Percentiles rank a stretch among this genome's conserved stretches.
phyloP scores from a whole-genome alignment of 2,888 invertebrate genomes.

The Mythimna impura region DNA sequence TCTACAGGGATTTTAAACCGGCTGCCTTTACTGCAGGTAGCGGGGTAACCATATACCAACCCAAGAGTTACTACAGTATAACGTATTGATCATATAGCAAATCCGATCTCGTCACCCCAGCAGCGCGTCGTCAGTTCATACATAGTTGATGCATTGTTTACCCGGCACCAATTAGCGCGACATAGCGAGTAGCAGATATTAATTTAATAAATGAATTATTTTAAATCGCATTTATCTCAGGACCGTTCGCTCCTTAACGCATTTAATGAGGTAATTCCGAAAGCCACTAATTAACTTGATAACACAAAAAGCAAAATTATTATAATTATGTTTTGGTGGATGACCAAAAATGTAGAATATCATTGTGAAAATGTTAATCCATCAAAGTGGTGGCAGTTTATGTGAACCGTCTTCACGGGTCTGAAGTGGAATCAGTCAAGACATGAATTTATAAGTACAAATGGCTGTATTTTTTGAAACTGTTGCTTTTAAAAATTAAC shows the following conservation, averaged over 20 bases:
- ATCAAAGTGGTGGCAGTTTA: background rate
- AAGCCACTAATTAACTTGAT: conserved; percentile 21
- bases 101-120: background rate
- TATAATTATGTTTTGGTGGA: background rate
- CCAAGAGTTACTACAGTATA: background rate
- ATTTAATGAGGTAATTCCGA: conserved; percentile 13
- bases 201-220: conserved; percentile 18
- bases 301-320: conserved; percentile 6
- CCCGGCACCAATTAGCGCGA: conserved; percentile 17
- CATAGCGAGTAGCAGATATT: background rate
- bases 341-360: background rate
- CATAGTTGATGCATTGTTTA: conserved; percentile 1
- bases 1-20: too few relatives aligned
- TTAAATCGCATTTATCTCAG: conserved; percentile 18
- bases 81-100: background rate
- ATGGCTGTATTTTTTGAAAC: background rate
- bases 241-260: background rate
- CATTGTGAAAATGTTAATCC: conserved; percentile 11
- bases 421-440: background rate
- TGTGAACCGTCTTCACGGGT: background rate
- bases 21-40: too few relatives aligned
- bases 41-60: background rate
- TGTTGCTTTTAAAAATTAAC: too few relatives aligned
- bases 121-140: background rate
- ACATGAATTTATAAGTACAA: background rate